Percentiles rank a stretch among this genome's conserved stretches.
Evolutionary conservation across 2,888 invertebrate genomes (phyloP).

Genomic region (Macrostomum cliftonense): DNA sequence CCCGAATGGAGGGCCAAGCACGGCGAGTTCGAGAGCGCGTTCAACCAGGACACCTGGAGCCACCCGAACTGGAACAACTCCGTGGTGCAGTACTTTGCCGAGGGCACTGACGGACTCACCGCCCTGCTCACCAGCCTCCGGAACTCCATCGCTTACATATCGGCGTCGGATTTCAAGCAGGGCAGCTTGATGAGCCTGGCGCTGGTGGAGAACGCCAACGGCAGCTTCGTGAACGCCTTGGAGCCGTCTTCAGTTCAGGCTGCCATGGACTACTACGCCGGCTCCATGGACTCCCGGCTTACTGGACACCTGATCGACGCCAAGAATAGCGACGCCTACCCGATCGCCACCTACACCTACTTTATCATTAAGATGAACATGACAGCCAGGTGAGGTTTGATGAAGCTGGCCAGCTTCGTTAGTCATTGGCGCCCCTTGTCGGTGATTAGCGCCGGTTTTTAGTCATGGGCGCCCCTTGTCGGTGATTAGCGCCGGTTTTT

Average conservation of each 20-base stretch:
- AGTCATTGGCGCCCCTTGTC: too few species aligned
- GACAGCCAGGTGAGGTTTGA: not conserved
- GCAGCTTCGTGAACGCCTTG: conserved; percentile 14
- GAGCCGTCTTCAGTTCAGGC: conserved; percentile 11
- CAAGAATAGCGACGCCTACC: conserved; percentile 15
- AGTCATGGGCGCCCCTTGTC: too few species aligned
- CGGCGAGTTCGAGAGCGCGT: conserved; percentile 20
- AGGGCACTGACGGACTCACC: conserved; percentile 18
- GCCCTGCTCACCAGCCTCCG: conserved; percentile 18
- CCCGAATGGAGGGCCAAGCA: conserved; percentile 17
- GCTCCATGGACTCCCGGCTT: conserved; percentile 7
- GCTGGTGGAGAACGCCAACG: conserved; percentile 14
- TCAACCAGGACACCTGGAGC: not conserved
- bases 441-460: too few species aligned
- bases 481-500: too few species aligned
- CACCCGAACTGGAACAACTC: conserved; percentile 14
- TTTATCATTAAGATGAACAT: conserved; percentile 18
- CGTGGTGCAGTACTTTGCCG: conserved; percentile 16
- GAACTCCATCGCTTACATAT: conserved; percentile 24
- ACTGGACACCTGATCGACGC: conserved; percentile 16
- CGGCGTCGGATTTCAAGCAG: conserved; percentile 17
- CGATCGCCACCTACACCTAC: conserved; percentile 25
- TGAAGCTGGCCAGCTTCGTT: too few species aligned
- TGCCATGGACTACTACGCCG: conserved; percentile 17
- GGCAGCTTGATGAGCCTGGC: conserved; percentile 16